A percentile compares a stretch with the other conserved stretches of the same genome.
phyloP scores from a whole-genome alignment of 2,113 vertebrate species.

The Hemibagrus wyckioides region DNA sequence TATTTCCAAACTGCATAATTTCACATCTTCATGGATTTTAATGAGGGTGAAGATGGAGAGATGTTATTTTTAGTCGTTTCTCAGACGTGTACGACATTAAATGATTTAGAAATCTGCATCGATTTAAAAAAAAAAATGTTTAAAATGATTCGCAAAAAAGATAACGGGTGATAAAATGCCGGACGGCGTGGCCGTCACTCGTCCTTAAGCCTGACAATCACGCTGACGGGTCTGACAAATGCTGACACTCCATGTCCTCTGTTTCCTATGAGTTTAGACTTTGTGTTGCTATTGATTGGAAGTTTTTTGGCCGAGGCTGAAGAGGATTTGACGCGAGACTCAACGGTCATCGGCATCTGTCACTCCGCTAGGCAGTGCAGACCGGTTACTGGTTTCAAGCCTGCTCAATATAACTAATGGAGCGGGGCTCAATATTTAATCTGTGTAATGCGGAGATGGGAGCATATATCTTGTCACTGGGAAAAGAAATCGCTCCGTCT shows the following conservation, averaged over 20 bases:
- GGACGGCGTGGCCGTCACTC: not conserved
- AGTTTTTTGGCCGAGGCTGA: not conserved
- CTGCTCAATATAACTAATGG: conserved; percentile 77
- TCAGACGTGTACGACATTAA: not conserved
- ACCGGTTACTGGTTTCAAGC: conserved; percentile 70
- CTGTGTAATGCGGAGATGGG: conserved; percentile 74
- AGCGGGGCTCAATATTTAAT: conserved; percentile 75
- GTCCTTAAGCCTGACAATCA: not conserved
- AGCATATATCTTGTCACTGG: conserved; percentile 75
- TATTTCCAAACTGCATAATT: not conserved
- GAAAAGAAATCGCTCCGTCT: conserved; percentile 73
- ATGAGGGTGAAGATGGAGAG: not conserved
- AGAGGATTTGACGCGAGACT: not conserved
- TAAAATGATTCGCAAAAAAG: not conserved
- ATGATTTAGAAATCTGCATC: not conserved
- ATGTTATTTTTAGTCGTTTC: not conserved
- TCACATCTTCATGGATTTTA: not conserved
- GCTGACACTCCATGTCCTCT: not conserved
- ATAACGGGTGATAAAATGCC: not conserved
- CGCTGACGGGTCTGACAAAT: not conserved
- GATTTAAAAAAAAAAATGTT: not conserved
- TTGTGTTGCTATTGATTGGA: not conserved
- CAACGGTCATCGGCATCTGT: conserved; percentile 22
- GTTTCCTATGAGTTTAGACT: not conserved
- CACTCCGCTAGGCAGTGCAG: conserved; percentile 44